Evolutionary conservation across 2,797 vertebrate genomes (phyloP), one percentile per base, ranked within the genome.

Genomic region (Chiroxiphia lanceolata): DNA sequence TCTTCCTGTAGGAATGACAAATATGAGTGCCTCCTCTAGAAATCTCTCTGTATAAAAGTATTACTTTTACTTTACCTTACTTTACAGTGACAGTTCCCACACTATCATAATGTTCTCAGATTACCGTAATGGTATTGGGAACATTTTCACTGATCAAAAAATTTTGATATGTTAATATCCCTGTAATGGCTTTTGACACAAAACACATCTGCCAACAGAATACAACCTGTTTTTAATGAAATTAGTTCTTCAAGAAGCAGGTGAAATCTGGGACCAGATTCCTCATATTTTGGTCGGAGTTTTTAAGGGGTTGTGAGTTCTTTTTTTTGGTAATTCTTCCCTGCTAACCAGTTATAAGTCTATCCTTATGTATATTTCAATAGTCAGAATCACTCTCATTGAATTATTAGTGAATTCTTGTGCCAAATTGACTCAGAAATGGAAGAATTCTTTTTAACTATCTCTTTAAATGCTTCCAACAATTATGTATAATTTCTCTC

Each of bases 271-370:
- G 13, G 15, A 12, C 31, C 27, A 23, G 34, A 51, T 61, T 91
- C n/a, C 26, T 83, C 13, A 31, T 50, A n/a, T 14, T 71, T 53
- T 45, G 5, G 4, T 79, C 9, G 7, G 9, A 3, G 16, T 33
- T 22, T 61, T 29, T 9, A 5, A 8, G 10, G 6, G 2, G 2
- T 7, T 50, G 33, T 5, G 3, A 34, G 2, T 17, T 44, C 26
- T 61, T 10, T 7, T 7, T 59, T 85, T 67, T 27, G 9, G 4
- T 25, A 59, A 33, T 70, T 59, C 25, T 64, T 78, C n/a, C 40
- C 9, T 80, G 19, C 15, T 27, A 85, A 80, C 22, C 34, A 80
- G 11, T 67, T 74, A 6, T 23, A 69, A 65, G 6, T 27, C 31
- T 63, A 25, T 56, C 13, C 10, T 86, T 56, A 64, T 3, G 4